Evolutionary conservation across 2,113 vertebrate species (phyloP).

Genomic region (Sebastes fasciatus): DNA sequence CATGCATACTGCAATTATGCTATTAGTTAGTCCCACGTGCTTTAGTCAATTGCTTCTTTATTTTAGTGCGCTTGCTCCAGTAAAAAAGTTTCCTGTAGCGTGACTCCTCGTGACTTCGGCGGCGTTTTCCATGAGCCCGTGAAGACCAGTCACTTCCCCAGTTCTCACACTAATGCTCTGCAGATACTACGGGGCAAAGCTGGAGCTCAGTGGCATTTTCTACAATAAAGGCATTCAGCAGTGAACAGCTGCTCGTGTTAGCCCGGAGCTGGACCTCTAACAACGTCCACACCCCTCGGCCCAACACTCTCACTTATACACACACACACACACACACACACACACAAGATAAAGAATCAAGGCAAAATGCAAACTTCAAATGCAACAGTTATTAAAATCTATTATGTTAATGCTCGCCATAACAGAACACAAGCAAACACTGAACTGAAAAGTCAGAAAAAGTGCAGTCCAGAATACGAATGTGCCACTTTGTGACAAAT

Average conservation of each 20-base stretch:
- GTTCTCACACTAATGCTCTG: conserved; percentile 54
- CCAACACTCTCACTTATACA: conserved; percentile 20
- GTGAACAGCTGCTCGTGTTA: conserved; percentile 67
- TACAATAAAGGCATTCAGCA: conserved; percentile 67
- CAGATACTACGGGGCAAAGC: conserved; percentile 54
- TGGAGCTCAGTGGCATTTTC: conserved; percentile 52
- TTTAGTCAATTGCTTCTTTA: conserved; percentile 46
- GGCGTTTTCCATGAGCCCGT: conserved; percentile 51
- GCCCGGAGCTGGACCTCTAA: conserved; percentile 44
- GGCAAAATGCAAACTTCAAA: conserved; percentile 6
- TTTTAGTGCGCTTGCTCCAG: background rate
- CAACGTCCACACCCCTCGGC: conserved; percentile 7
- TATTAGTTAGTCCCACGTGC: conserved; percentile 32
- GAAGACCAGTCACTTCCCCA: conserved; percentile 42
- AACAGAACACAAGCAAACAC: conserved; percentile 6
- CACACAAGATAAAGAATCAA: background rate
- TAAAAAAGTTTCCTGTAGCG: conserved; percentile 12
- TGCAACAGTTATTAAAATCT: conserved; percentile 13
- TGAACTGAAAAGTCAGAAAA: background rate
- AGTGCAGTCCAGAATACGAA: background rate
- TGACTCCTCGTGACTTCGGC: conserved; percentile 38
- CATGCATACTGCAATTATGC: conserved; percentile 40
- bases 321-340: conserved; percentile 7
- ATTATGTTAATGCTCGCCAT: background rate
- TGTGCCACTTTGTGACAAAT: conserved; percentile 6